A percentile compares a stretch with the other conserved stretches of the same genome.
Conservation (phyloP, 2,113 vertebrate genomes). For the Harpagus bidentatus region DNA sequence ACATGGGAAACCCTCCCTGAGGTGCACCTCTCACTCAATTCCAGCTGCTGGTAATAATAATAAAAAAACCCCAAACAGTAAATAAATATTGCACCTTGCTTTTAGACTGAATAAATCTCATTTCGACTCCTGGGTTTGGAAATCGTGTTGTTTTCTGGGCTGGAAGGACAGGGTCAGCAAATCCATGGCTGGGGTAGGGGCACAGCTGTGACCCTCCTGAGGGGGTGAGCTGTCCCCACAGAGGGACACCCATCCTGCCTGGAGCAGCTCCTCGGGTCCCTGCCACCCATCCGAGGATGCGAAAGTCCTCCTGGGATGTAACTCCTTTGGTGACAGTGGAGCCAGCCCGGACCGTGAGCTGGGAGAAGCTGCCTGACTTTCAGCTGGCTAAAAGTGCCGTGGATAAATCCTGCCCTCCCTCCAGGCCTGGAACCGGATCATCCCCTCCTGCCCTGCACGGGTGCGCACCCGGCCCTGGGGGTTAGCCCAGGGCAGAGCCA, state of each 20-base stretch:
- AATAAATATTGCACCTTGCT: background rate
- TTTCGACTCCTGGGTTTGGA: background rate
- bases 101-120: background rate
- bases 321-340: background rate
- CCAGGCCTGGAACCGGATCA: fast-evolving
- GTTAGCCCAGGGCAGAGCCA: background rate
- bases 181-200: background rate
- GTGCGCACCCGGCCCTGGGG: background rate
- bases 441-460: background rate
- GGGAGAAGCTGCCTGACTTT: background rate
- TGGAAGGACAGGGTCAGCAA: background rate
- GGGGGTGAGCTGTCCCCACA: background rate
- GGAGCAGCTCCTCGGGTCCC: background rate
- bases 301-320: background rate
- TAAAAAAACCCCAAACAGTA: no score
- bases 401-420: background rate
- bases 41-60: background rate
- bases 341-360: background rate
- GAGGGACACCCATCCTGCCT: background rate
- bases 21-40: background rate
- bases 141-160: background rate
- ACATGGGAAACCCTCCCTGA: background rate
- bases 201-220: fast-evolving
- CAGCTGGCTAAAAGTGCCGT: background rate
- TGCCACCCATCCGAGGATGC: background rate